Base-by-base conservation (phyloP, 2,797 vertebrate genomes). In the Sciurus carolinensis region DNA sequence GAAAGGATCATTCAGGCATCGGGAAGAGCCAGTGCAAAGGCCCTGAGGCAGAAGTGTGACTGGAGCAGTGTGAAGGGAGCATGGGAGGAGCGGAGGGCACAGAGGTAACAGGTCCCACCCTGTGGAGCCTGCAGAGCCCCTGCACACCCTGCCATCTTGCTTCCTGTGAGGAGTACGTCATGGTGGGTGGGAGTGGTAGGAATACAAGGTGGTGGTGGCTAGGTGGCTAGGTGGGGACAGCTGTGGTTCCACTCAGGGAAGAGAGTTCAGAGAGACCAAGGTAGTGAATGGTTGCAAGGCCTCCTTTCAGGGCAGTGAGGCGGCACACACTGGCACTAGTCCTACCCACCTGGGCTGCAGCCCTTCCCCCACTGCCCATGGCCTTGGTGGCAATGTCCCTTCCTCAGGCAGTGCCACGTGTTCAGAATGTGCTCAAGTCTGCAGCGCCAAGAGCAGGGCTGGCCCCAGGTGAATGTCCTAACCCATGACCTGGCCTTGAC, bases 401-500 rank as follows among this genome's bases (percentile, higher is more conserved):
- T 77, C 73, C n/a, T 67, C 36, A 4, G 0, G 71, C 59, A 30
- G 28, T 5, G 0, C 36, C 57, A 0, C 0, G 33, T 20, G 47
- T 33, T 13, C 59, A 14, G 17, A 33, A 39, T 5, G 4, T 26
- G 17, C 39, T 39, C 0, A 39, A 39, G 39, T 39, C 39, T 39
- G 39, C 39, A 39, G 39, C 39, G 39, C 39, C 39, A 39, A 39
- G 39, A 39, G 15, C 9, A 13, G 54, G 36, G 10, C 57, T 0
- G 2, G 42, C 20, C 4, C 36, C 36, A 0, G 4, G 24, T 24
- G 44, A 14, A 30, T 6, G 5, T 14, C 20, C 15, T 5, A 69
- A 24, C 3, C 20, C 0, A 9, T 2, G 18, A 3, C 39, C 57
- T 2, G 8, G 83, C 36, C 11, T 24, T 33, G 2, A 0, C 4